A percentile compares a stretch with the other conserved stretches of the same genome.
Conservation (phyloP, 2,113 vertebrate genomes). For the Ascaphus truei region DNA sequence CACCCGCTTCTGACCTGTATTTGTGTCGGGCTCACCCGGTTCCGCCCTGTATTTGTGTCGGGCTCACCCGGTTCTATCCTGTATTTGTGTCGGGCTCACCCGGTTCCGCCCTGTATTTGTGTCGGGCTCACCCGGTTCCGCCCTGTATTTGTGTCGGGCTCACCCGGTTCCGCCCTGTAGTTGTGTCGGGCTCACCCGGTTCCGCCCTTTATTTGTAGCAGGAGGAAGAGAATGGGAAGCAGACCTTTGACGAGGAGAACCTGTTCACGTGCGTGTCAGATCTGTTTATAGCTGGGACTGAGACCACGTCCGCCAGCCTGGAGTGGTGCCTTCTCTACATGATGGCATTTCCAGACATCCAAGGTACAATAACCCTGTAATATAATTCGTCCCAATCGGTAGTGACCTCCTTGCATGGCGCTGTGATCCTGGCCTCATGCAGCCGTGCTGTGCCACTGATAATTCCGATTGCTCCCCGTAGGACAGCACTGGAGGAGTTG, state of each 20-base stretch:
- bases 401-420: too few species aligned
- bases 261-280: not conserved
- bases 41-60: not conserved
- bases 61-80: not conserved
- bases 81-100: not conserved
- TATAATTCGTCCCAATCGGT: not conserved
- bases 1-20: not conserved
- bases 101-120: not conserved
- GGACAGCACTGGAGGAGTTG: too few species aligned
- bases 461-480: too few species aligned
- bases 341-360: constrained; percentile 2
- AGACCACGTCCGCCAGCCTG: not conserved
- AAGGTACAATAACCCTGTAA: constrained; percentile 16
- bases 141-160: too few species aligned
- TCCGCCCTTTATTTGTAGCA: not conserved
- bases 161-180: not conserved
- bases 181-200: not conserved
- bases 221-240: not conserved
- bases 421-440: too few species aligned
- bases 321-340: not conserved
- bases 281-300: constrained; percentile 7
- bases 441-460: too few species aligned
- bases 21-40: not conserved
- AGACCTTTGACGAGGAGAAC: constrained; percentile 18
- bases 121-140: not conserved